Evolutionary conservation across 2,888 invertebrate species (phyloP), one percentile per base, ranked within the genome.

Genomic region (Furcula furcula): DNA sequence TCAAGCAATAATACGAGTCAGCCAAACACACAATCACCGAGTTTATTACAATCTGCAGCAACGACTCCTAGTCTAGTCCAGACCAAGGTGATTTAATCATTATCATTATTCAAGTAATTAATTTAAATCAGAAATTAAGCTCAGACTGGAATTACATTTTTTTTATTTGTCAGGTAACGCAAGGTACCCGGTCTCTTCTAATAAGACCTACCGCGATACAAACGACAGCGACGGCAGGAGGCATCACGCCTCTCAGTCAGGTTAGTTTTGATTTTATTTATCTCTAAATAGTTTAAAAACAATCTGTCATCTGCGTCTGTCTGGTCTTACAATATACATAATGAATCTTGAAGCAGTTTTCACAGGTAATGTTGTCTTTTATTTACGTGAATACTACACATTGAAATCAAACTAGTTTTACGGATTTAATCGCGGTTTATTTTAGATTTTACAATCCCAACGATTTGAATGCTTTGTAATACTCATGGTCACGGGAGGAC

Each of bases 121-220:
- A 23, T 23, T 23, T 12, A n/a, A n/a, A n/a, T n/a, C n/a, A n/a
- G n/a, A n/a, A n/a, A n/a, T n/a, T n/a, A n/a, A n/a, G n/a, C n/a
- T n/a, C n/a, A n/a, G n/a, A n/a, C n/a, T n/a, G n/a, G 12, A 2
- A 12, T 2, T 7, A 13, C 4, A 3, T 10, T 9, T 5, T 21
- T 21, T 21, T 21, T 5, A 23, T 27, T 40, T 35, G 31, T 26
- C 50, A 82, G 76, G 35, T 76, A 22, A 58, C 75, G 2, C 81
- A 74, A 57, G 87, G 78, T n/a, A 85, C 86, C 1, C 63, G 87
- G 2, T 88, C 87, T 0, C 49, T 88, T 22, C 54, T 88, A 20
- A 80, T 88, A 42, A 62, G 81, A 28, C 81, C 87, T 1, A 66
- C 77, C 0, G 46, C 68, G 0, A 68, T 71, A 0, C 77, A 76